Conservation (phyloP, 2,113 vertebrate genomes). For the Tetrao urogallus region DNA sequence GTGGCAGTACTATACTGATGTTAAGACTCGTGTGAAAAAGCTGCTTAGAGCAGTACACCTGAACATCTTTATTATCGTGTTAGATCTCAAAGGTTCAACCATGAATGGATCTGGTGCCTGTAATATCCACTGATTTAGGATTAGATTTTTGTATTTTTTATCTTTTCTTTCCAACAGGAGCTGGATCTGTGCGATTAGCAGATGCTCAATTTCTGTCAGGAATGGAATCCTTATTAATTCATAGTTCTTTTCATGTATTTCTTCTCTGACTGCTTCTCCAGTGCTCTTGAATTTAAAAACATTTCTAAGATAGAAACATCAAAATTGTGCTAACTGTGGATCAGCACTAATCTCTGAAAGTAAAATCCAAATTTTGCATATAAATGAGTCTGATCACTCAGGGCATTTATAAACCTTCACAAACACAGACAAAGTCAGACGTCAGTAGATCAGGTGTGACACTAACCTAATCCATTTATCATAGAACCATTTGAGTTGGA, state of each 20-base stretch:
- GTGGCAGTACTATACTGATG: rapidly evolving
- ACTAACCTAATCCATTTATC: not conserved
- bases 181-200: conserved; percentile 18
- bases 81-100: not conserved
- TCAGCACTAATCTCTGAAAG: conserved; percentile 20
- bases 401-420: not conserved
- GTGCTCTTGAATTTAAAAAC: conserved; percentile 31
- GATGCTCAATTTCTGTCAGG: conserved; percentile 41
- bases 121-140: conserved; percentile 2
- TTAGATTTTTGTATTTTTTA: conserved; percentile 19
- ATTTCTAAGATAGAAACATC: conserved; percentile 2
- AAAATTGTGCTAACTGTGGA: conserved; percentile 9
- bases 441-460: not conserved
- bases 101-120: not conserved
- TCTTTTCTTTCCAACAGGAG: conserved; percentile 9
- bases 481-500: too few relatives aligned
- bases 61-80: not conserved
- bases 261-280: conserved; percentile 33
- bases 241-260: not conserved
- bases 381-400: not conserved
- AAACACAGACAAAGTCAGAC: not conserved
- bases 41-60: not conserved
- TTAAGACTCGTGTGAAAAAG: not conserved
- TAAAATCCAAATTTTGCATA: conserved; percentile 23
- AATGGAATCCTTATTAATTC: conserved; percentile 26